A percentile compares a stretch with the other conserved stretches of the same genome.
phyloP scores from a whole-genome alignment of 2,113 vertebrate species.

The Piprites chloris region DNA sequence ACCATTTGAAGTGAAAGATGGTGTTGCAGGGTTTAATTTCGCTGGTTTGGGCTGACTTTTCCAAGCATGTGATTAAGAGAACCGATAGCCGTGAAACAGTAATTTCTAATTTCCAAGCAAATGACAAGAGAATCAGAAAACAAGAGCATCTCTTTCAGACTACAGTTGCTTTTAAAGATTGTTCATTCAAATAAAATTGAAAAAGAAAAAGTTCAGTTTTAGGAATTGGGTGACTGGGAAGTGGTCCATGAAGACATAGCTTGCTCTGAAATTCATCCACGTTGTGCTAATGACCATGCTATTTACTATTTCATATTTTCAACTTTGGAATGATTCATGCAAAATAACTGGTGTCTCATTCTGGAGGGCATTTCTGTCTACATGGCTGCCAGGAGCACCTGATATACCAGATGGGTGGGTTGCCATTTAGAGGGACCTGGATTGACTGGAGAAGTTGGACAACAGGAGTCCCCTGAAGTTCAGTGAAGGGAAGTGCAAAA shows the following conservation, averaged over 20 bases:
- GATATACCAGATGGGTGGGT: not conserved
- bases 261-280: not conserved
- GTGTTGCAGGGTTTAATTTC: not conserved
- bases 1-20: slow-evolving; percentile 2
- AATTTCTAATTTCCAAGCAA: not conserved
- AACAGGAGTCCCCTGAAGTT: not conserved
- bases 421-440: not conserved
- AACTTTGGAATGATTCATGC: too few relatives aligned
- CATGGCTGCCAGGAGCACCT: too few relatives aligned
- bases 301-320: not conserved
- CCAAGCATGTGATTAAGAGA: not conserved
- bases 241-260: not conserved
- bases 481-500: not conserved
- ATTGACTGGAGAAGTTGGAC: not conserved
- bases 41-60: not conserved
- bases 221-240: not conserved
- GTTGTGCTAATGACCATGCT: not conserved
- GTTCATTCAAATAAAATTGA: not conserved
- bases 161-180: not conserved
- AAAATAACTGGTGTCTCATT: too few relatives aligned
- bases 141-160: not conserved
- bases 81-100: not conserved
- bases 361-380: too few relatives aligned
- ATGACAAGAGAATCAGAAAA: not conserved
- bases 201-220: not conserved